Evolutionary conservation across 2,888 invertebrate genomes (phyloP), one percentile per base, ranked within the genome.

Genomic region (Eledone cirrhosa): DNA sequence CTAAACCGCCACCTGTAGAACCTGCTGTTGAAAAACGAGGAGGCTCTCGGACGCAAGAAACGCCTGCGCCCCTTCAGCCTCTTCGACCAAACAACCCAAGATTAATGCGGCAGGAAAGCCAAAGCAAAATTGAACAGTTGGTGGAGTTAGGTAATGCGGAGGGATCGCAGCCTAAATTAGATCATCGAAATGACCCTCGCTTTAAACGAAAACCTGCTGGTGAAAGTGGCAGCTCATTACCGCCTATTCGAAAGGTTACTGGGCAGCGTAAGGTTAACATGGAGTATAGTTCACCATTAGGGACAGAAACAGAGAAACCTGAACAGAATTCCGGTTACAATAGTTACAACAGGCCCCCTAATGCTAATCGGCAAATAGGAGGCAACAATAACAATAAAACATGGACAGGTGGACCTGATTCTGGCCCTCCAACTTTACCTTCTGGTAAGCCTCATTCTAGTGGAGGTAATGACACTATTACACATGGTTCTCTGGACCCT

Each of bases 281-380:
- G 86, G 89, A 90, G 65, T 89, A 89, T 79, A 88, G 86, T 80
- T 90, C 90, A 16, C 90, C 90, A 8, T 82, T 90, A 29, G 88
- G 87, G 69, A 81, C 82, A n/a, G 85, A 86, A 33, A 84, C 84
- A 78, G 84, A 84, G 48, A 82, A 82, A 59, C 80, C 81, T 16
- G 84, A 84, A 31, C 82, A 79, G 33, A 63, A 41, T 14, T 81
- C 82, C 47, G 83, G 84, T 27, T 89, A 87, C 78, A 88, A 86
- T 80, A 87, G 87, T 82, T 90, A 90, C 78, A 88, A 87, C 79
- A 82, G 87, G 53, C 88, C 87, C 4, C 81, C 84, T 41, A 72
- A 72, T 22, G 41, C 72, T 2, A 72, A 72, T 41, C 72, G 72
- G 31, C 72, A 72, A 41, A 72, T 72, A 22, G 31, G 31, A 31